These are phyloP conservation scores for Ptychobarbus kaznakovi DNA, from an alignment of 2,797 vertebrate genomes.

Conservation along the genomic window DNA sequence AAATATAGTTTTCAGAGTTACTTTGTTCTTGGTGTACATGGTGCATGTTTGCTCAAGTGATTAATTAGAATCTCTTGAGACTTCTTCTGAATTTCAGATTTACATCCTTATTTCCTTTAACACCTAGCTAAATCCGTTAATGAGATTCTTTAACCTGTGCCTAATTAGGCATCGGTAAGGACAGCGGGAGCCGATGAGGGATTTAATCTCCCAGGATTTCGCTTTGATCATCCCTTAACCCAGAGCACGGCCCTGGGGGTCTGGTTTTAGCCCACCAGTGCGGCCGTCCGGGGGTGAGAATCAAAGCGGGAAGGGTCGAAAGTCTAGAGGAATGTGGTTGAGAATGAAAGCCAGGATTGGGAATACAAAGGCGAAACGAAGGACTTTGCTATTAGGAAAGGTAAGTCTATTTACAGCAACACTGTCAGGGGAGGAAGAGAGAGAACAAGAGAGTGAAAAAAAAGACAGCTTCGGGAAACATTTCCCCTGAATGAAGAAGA, in stretches of 20 bases:
- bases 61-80: slow-evolving; percentile 18
- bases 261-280: slow-evolving; percentile 6
- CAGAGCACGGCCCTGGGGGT: not conserved
- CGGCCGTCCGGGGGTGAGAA: not conserved
- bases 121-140: slow-evolving; percentile 23
- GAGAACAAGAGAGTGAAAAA: slow-evolving; percentile 36
- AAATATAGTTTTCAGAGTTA: slow-evolving; percentile 1
- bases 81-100: slow-evolving; percentile 1
- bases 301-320: slow-evolving; percentile 7
- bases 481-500: slow-evolving; percentile 59
- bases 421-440: slow-evolving; percentile 68
- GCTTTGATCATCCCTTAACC: slow-evolving; percentile 48
- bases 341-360: slow-evolving; percentile 63
- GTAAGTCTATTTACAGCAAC: slow-evolving; percentile 76
- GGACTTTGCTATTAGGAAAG: slow-evolving; percentile 74
- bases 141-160: slow-evolving; percentile 45
- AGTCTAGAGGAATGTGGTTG: not conserved
- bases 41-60: slow-evolving; percentile 3
- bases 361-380: slow-evolving; percentile 57
- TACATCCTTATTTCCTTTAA: slow-evolving; percentile 18
- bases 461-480: slow-evolving; percentile 66
- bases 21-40: slow-evolving; percentile 5
- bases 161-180: slow-evolving; percentile 28
- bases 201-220: slow-evolving; percentile 1
- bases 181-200: not conserved